Percentiles rank a stretch among this genome's conserved stretches.
These are phyloP conservation scores for Corythornis madagascariensis DNA, from an alignment of 2,113 vertebrate species.

Conservation along the genomic window DNA sequence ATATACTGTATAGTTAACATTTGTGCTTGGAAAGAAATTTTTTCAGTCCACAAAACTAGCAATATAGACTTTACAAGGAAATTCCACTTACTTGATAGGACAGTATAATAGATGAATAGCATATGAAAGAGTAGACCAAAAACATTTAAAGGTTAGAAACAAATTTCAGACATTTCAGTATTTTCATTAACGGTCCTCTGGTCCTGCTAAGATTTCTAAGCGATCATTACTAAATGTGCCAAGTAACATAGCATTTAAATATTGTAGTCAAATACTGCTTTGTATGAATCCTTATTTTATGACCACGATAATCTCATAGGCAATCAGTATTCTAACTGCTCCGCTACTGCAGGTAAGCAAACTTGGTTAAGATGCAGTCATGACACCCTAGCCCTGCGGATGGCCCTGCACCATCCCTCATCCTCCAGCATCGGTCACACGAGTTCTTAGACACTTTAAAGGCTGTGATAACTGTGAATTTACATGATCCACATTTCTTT, in stretches of 20 bases:
- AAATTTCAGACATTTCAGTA: conserved; percentile 82
- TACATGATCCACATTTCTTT: conserved; percentile 70
- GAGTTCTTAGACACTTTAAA: conserved; percentile 77
- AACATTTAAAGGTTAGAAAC: conserved; percentile 65
- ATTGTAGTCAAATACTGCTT: conserved; percentile 84
- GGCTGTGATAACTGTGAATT: conserved; percentile 81
- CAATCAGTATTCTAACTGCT: conserved; percentile 86
- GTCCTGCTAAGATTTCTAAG: conserved; percentile 83
- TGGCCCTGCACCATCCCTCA: conserved; percentile 50
- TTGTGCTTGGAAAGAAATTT: conserved; percentile 76
- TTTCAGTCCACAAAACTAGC: conserved; percentile 79
- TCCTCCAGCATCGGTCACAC: conserved; percentile 67
- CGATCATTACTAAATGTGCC: conserved; percentile 91
- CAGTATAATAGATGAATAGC: conserved; percentile 73
- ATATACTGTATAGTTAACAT: conserved; percentile 78
- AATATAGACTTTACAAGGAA: conserved; percentile 76
- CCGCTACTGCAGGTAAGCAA: conserved; percentile 83
- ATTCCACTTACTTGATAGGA: conserved; percentile 73
- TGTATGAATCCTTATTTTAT: conserved; percentile 94
- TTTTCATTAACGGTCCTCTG: conserved; percentile 82
- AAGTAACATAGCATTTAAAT: conserved; percentile 90
- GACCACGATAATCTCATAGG: conserved; percentile 77
- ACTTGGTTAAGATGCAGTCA: conserved; percentile 74
- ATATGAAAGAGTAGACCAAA: conserved; percentile 80
- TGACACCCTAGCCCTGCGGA: conserved; percentile 66